Conservation (phyloP, 2,888 invertebrate genomes). For the Vannuccia rotundouncinata region DNA sequence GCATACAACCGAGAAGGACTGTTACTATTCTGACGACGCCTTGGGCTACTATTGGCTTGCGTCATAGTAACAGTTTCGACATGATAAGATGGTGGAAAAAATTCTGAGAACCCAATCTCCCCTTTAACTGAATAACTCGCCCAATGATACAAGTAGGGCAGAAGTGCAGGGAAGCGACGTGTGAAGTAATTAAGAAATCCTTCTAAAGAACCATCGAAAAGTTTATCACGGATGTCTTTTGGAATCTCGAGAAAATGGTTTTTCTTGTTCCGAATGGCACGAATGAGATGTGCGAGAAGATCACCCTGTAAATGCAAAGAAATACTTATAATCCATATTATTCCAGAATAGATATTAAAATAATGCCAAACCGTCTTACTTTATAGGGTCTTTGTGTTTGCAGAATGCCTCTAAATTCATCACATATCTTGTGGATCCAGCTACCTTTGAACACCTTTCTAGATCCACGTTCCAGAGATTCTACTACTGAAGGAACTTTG, state of each 20-base stretch:
- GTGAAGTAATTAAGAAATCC: background rate
- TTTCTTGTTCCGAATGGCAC: background rate
- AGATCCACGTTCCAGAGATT: background rate
- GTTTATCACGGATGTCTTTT: background rate
- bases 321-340: background rate
- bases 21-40: too few species aligned
- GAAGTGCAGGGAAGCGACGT: background rate
- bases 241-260: conserved; percentile 28
- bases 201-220: background rate
- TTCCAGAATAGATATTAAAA: background rate
- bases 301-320: background rate
- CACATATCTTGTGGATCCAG: background rate
- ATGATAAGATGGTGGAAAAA: too few species aligned
- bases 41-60: too few species aligned
- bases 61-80: too few species aligned
- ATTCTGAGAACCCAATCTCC: too few species aligned
- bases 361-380: background rate
- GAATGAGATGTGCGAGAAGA: conserved; percentile 9
- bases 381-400: conserved; percentile 4
- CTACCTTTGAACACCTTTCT: conserved; percentile 7
- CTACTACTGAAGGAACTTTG: background rate
- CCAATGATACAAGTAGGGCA: background rate
- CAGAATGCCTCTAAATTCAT: background rate
- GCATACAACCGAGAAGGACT: too few species aligned
- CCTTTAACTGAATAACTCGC: too few species aligned